Conservation (phyloP, 2,888 invertebrate species). For the Tenthredo scrophulariae region DNA sequence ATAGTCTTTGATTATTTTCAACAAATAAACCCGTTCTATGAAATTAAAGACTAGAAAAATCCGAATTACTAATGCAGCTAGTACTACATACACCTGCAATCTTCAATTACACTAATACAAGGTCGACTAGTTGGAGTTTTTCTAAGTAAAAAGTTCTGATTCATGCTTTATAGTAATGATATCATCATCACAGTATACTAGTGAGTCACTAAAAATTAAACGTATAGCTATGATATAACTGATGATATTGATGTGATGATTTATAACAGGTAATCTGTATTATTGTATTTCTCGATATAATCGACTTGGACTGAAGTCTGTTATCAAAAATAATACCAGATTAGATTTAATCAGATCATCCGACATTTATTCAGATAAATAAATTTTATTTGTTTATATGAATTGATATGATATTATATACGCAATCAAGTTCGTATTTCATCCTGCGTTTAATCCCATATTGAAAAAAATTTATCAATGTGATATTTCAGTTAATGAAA, state of each 20-base stretch:
- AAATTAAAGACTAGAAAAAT: background rate
- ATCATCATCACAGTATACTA: background rate
- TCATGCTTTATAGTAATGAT: background rate
- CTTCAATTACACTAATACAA: background rate
- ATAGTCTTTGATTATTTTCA: conserved; percentile 1
- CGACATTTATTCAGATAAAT: background rate
- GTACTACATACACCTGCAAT: background rate
- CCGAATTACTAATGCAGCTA: background rate
- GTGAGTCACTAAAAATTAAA: background rate
- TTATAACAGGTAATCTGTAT: background rate
- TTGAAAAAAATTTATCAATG: background rate
- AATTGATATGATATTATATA: background rate
- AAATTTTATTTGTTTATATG: background rate
- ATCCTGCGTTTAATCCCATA: background rate
- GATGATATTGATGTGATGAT: background rate
- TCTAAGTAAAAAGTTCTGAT: background rate
- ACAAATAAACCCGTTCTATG: background rate
- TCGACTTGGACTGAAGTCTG: background rate
- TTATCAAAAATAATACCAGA: background rate
- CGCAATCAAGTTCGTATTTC: background rate
- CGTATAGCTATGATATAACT: background rate
- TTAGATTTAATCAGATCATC: background rate
- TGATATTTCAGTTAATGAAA: background rate
- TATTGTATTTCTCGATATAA: background rate
- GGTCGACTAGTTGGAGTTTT: background rate